Evolutionary conservation across 2,113 vertebrate genomes (phyloP).

Genomic region (Hymenochirus boettgeri): DNA sequence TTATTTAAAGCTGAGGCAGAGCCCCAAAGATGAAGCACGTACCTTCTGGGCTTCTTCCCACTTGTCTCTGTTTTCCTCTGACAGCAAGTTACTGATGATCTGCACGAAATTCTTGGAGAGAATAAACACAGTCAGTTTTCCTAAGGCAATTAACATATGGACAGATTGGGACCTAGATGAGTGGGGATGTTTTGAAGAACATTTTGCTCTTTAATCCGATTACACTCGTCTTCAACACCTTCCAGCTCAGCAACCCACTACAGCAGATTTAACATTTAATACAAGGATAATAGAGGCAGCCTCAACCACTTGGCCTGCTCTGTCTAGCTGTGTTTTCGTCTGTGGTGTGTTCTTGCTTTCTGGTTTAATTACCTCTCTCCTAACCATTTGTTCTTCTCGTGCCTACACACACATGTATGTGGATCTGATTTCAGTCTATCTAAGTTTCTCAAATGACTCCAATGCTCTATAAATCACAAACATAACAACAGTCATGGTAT

Average conservation of each 20-base stretch:
- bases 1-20: too few relatives aligned
- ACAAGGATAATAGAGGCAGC: neutral
- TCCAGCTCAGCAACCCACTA: constrained; percentile 9
- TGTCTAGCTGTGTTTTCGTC: too few relatives aligned
- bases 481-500: too few relatives aligned
- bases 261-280: constrained; percentile 2
- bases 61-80: constrained; percentile 87
- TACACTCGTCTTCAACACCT: neutral
- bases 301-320: too few relatives aligned
- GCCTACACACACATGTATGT: neutral
- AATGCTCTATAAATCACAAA: too few relatives aligned
- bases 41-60: constrained; percentile 97
- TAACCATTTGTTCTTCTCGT: neutral
- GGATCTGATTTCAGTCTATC: too few relatives aligned
- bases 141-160: constrained; percentile 4
- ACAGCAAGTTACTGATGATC: constrained; percentile 90
- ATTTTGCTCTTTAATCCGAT: neutral
- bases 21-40: too few relatives aligned
- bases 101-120: constrained; percentile 89
- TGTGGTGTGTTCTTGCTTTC: neutral
- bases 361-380: neutral
- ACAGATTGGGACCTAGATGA: constrained; percentile 25
- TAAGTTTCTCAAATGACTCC: too few relatives aligned
- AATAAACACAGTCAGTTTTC: neutral
- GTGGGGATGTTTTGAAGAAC: constrained; percentile 7